Percentiles rank a stretch among this genome's conserved stretches.
Evolutionary conservation across 2,797 vertebrate genomes (phyloP).

Genomic region (Discoglossus pictus): DNA sequence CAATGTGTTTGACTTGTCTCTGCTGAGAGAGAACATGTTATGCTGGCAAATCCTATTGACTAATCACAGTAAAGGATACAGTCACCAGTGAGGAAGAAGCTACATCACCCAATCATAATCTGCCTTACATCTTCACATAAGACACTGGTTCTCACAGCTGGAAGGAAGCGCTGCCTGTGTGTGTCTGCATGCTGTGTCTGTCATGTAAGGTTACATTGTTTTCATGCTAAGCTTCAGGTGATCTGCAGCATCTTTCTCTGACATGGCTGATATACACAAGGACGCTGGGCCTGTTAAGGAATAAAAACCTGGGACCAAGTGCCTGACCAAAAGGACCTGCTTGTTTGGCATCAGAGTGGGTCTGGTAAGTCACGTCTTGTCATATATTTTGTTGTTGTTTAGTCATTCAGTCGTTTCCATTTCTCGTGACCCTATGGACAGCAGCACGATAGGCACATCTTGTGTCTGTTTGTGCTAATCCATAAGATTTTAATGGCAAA

Average conservation of each 20-base stretch:
- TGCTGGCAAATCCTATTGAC: slow-evolving; percentile 4
- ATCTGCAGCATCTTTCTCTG: slow-evolving; percentile 17
- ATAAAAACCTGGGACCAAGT: not conserved
- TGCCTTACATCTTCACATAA: not conserved
- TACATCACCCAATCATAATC: slow-evolving; percentile 20
- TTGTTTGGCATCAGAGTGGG: not conserved
- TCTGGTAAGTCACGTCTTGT: slow-evolving; percentile 19
- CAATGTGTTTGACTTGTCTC: not conserved
- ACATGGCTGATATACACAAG: slow-evolving; percentile 26
- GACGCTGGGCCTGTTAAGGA: slow-evolving; percentile 14
- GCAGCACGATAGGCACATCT: too few species aligned
- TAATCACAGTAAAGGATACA: slow-evolving; percentile 37
- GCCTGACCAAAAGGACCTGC: not conserved
- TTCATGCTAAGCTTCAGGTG: slow-evolving; percentile 27
- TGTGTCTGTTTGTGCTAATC: too few species aligned
- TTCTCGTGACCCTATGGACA: too few species aligned
- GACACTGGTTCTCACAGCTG: slow-evolving; percentile 41
- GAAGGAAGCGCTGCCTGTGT: slow-evolving; percentile 26
- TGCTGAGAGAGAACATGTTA: not conserved
- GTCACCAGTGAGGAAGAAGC: slow-evolving; percentile 3
- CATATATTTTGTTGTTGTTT: too few species aligned
- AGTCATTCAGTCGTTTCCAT: too few species aligned
- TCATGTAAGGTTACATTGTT: too few species aligned
- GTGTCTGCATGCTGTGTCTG: slow-evolving; percentile 2
- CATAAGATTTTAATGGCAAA: too few species aligned